Evolutionary conservation across 2,888 invertebrate species (phyloP), one percentile per base, ranked within the genome.

Genomic region (Spicauda simplicius): DNA sequence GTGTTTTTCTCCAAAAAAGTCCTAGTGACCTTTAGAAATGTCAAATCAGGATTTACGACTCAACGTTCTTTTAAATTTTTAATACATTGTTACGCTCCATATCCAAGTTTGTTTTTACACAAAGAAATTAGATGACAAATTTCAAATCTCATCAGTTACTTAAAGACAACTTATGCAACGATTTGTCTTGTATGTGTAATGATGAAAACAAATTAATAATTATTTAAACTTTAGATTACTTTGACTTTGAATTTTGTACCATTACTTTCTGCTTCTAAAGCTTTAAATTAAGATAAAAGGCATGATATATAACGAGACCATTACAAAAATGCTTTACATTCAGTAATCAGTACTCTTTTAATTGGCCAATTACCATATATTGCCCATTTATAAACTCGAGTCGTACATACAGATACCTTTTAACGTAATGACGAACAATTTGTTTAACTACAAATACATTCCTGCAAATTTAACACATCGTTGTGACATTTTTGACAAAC

Each of bases 401-500:
- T 30, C 11, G 25, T 41, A 54, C 54, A 64, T 52, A 45, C 54
- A 59, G 59, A 59, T 30, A 65, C 53, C 53, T 54, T 65, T 65
- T 59, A 65, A 59, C 59, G 65, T 67, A 60, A 70, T 54, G 61
- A 68, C 70, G 71, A 71, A 72, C 72, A 71, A 77, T 72, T 57
- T 76, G 72, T 79, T 74, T 75, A 72, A 73, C 69, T 69, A 70
- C 74, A 81, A 84, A 85, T 78, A 80, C 81, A 86, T 86, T 81
- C 83, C 82, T 75, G 74, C 72, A 80, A 77, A 81, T 80, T 86
- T 86, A 83, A 82, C 87, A 87, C 78, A 77, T 84, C 73, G 78
- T 74, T 77, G 87, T 75, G 80, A 87, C 68, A 80, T 86, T 85
- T 86, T 82, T 80, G 78, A 83, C 84, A 85, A 87, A 88, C 85